These are phyloP conservation scores for Pagrus major DNA, from an alignment of 2,113 vertebrate species.

Conservation along the genomic window DNA sequence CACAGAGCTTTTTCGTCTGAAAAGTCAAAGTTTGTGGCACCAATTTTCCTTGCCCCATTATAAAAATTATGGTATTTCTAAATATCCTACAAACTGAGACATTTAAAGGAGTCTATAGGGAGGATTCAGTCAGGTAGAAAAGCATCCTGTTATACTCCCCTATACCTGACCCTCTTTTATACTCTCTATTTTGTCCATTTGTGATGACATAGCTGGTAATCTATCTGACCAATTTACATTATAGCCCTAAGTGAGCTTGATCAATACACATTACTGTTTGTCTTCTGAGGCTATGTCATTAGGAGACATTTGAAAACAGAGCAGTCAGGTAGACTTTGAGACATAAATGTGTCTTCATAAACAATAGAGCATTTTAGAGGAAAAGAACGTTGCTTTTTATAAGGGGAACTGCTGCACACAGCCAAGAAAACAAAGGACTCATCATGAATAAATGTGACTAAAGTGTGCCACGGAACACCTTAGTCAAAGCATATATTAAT, in stretches of 20 bases:
- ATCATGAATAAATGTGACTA: not conserved
- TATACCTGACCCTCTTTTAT: too few species aligned
- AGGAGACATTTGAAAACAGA: not conserved
- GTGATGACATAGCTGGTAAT: not conserved
- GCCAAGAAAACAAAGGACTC: not conserved
- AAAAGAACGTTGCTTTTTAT: not conserved
- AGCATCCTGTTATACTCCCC: not conserved
- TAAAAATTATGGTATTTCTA: not conserved
- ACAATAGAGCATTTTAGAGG: not conserved
- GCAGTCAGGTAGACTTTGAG: not conserved
- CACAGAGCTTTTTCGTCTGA: not conserved
- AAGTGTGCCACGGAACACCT: not conserved
- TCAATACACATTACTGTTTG: slow-evolving; percentile 6
- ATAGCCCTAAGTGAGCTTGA: not conserved
- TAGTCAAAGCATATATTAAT: not conserved
- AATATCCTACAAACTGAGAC: not conserved
- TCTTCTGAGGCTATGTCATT: not conserved
- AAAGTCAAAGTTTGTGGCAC: not conserved
- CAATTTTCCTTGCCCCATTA: not conserved
- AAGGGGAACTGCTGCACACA: not conserved
- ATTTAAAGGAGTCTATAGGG: not conserved
- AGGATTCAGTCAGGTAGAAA: not conserved
- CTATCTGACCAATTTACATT: not conserved
- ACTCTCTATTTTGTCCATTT: not conserved
- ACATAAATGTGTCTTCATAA: not conserved